These are phyloP conservation scores for Myotis lucifugus DNA, from an alignment of 2,113 vertebrate genomes.

Conservation along the genomic window DNA sequence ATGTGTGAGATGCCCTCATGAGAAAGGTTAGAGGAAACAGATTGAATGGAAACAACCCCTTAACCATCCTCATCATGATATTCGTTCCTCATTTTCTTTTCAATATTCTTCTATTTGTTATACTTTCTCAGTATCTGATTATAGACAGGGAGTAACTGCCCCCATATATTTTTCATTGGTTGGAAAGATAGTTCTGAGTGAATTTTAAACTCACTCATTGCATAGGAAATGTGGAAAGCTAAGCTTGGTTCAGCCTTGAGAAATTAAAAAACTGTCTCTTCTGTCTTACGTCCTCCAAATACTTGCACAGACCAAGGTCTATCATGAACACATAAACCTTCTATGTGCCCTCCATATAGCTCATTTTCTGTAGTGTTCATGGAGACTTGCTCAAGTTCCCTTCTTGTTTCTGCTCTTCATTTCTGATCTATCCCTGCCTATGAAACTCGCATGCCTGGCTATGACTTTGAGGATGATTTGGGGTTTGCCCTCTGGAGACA, in stretches of 20 bases:
- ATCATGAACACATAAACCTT: not conserved
- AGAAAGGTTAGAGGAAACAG: constrained; percentile 28
- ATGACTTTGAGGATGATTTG: not conserved
- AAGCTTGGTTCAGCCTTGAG: not conserved
- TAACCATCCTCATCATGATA: not conserved
- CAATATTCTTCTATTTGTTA: not conserved
- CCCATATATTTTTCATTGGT: not conserved
- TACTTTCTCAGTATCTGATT: constrained; percentile 38
- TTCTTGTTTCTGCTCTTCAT: not conserved
- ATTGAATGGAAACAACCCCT: constrained; percentile 38
- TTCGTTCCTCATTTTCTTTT: constrained; percentile 36
- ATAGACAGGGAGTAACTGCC: not conserved
- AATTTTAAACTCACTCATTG: not conserved
- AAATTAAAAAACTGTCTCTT: not conserved
- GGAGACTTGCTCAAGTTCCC: not conserved
- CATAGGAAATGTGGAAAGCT: not conserved
- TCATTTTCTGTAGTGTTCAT: not conserved
- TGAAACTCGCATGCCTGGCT: constrained; percentile 23
- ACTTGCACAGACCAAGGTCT: not conserved
- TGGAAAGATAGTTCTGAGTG: not conserved
- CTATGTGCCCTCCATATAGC: not conserved
- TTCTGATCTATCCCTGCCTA: not conserved
- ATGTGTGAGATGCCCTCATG: constrained; percentile 41
- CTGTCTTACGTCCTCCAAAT: not conserved
- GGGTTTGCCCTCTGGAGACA: not conserved